Base-by-base conservation (phyloP, 2,113 vertebrate genomes). In the Salvelinus alpinus region DNA sequence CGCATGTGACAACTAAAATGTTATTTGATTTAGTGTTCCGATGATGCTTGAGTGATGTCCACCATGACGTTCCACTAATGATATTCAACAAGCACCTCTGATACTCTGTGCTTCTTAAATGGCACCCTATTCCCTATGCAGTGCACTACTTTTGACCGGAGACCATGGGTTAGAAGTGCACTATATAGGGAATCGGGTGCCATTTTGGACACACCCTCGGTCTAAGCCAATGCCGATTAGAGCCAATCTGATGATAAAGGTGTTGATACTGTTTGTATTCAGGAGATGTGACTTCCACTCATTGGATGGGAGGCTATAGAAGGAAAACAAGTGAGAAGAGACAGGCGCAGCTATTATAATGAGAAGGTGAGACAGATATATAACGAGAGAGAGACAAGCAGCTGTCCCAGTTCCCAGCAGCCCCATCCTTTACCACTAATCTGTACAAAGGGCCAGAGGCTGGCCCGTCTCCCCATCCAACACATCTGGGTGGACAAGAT, bases 401-500 rank as follows among this genome's bases (percentile, higher is more conserved):
- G 38, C 38, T 44, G 38, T 44, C 38, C 8, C 38, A 38, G 38
- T 38, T 38, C 38, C 38, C 38, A 12, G 38, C 9, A 44, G 38
- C 72, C 27, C 68, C 70, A 59, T 78, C 71, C 34, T 70, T 68
- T 74, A 66, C 57, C 71, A 62, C 73, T 80, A 77, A 81, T 84
- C 72, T 78, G 74, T 76, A 84, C 70, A 77, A 72, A 77, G 64
- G 64, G 70, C 44, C 76, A 77, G 66, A 78, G 74, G 38, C 77
- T 72, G 9, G 38, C 38, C 38, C 9, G 9, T 44, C 38, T 12
- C 16, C 73, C 60, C 1, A 24, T 70, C 77, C 65, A 81, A 72
- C 69, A 70, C 25, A 48, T 83, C 82, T 90, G 86, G n/a, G 54
- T 27, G 77, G 77, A 72, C 8, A 57, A 80, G 82, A 89, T 85